phyloP scores from a whole-genome alignment of 2,113 vertebrate genomes.

The Mormoops blainvillei region DNA sequence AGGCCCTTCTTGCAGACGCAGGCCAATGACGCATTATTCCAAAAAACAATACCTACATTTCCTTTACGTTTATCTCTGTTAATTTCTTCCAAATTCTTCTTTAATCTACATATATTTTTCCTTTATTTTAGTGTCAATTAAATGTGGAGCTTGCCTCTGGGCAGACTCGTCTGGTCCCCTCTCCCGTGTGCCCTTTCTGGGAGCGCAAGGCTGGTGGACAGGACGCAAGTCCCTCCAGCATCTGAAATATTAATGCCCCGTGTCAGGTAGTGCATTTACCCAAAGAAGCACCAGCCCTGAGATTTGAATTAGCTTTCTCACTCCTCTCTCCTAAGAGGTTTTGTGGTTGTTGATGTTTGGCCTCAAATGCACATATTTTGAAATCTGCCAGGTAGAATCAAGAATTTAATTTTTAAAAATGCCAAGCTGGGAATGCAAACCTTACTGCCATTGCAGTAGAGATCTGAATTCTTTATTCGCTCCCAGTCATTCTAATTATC shows the following conservation, averaged over 20 bases:
- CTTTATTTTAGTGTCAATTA: constrained; percentile 57
- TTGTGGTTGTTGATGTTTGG: not conserved
- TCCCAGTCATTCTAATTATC: not conserved
- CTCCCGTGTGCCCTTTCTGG: not conserved
- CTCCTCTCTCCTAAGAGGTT: not conserved
- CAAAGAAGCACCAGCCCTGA: not conserved
- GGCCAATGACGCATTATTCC: not conserved
- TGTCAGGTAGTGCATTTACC: not conserved
- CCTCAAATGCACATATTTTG: not conserved
- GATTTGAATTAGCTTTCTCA: not conserved
- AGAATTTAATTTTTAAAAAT: not conserved
- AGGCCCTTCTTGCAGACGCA: not conserved
- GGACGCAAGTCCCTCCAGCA: not conserved
- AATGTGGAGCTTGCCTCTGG: constrained; percentile 48
- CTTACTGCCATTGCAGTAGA: not conserved
- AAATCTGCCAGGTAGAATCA: not conserved
- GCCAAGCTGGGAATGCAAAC: not conserved
- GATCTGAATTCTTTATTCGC: not conserved
- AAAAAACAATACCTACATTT: not conserved
- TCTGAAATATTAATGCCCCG: constrained; percentile 56
- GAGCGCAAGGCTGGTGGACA: not conserved
- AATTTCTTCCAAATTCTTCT: constrained; percentile 1
- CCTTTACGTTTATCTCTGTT: constrained; percentile 18
- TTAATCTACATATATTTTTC: not conserved
- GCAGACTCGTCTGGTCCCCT: not conserved